phyloP scores from a whole-genome alignment of 2,113 vertebrate genomes.

The Oreocharis arfaki region DNA sequence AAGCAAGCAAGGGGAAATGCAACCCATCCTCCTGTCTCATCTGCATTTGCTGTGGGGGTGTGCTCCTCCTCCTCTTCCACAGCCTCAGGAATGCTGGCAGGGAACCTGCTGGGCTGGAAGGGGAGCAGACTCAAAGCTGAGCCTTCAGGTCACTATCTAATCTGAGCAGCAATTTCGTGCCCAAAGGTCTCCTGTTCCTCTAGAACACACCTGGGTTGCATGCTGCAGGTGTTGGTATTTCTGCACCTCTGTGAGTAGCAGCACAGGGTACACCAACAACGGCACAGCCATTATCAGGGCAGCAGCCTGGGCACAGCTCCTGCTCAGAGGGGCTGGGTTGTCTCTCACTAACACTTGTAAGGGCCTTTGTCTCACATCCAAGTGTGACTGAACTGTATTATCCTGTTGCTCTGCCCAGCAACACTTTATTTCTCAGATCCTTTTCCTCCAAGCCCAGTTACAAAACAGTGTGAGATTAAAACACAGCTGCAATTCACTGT shows the following conservation, averaged over 20 bases:
- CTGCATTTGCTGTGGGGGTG: rapidly evolving
- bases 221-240: neutral
- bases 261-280: neutral
- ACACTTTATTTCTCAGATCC: neutral
- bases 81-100: neutral
- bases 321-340: neutral
- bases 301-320: neutral
- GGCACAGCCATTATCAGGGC: neutral
- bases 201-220: neutral
- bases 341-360: neutral
- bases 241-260: neutral
- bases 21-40: neutral
- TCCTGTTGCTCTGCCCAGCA: neutral
- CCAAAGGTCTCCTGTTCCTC: neutral
- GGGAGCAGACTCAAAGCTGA: neutral
- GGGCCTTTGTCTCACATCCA: neutral
- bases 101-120: neutral
- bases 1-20: neutral
- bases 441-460: neutral
- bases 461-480: neutral
- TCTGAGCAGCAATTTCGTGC: neutral
- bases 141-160: neutral
- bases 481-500: neutral
- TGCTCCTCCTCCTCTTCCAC: neutral
- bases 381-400: neutral